A percentile compares a stretch with the other conserved stretches of the same genome.
Evolutionary conservation across 2,888 invertebrate genomes (phyloP).

Genomic region (Ceraclea dissimilis): DNA sequence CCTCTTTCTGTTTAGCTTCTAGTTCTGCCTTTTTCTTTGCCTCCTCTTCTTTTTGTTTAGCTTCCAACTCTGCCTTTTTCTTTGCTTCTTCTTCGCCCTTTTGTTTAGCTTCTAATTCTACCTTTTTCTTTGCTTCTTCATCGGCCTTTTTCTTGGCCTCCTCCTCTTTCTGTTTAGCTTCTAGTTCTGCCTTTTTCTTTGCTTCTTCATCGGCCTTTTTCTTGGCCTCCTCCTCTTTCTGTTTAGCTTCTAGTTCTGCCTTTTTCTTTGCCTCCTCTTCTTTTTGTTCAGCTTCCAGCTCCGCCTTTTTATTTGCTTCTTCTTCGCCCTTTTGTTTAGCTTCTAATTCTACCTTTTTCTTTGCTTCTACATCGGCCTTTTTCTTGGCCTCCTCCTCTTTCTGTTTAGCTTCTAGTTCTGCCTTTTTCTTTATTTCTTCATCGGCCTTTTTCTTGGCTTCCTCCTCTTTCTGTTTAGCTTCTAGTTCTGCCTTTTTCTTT

Average conservation of each 20-base stretch:
- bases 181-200: slow-evolving; percentile 19
- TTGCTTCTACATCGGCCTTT: no score
- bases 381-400: no score
- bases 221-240: slow-evolving; percentile 16
- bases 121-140: slow-evolving; percentile 14
- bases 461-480: slow-evolving; percentile 5
- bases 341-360: slow-evolving; percentile 21
- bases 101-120: slow-evolving; percentile 14
- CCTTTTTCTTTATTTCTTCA: slow-evolving; percentile 23
- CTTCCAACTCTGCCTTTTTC: slow-evolving; percentile 3
- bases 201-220: slow-evolving; percentile 17
- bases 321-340: slow-evolving; percentile 24
- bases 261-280: slow-evolving; percentile 21
- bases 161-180: slow-evolving; percentile 22
- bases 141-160: slow-evolving; percentile 18
- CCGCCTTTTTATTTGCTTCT: neutral
- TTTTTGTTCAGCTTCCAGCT: slow-evolving; percentile 12
- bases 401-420: no score
- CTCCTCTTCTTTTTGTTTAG: slow-evolving; percentile 8
- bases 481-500: slow-evolving; percentile 5
- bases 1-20: slow-evolving; percentile 24
- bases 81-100: neutral
- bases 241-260: slow-evolving; percentile 12
- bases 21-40: slow-evolving; percentile 22
- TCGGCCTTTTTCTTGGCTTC: slow-evolving; percentile 22